These are phyloP conservation scores for Andrena fulva DNA, from an alignment of 2,888 invertebrate genomes.

Conservation along the genomic window DNA sequence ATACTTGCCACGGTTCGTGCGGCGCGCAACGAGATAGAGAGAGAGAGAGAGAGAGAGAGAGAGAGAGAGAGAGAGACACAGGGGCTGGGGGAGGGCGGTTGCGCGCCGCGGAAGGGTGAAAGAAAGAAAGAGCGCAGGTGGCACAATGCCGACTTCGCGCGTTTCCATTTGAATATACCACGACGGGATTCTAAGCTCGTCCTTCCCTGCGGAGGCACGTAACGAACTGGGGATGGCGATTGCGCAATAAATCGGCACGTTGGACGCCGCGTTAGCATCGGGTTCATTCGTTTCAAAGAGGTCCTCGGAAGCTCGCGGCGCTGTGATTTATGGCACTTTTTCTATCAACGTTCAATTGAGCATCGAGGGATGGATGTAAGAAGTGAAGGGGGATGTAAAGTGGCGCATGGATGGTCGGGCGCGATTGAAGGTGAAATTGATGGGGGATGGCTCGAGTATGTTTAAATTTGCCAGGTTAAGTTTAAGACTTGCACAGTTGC, in stretches of 20 bases:
- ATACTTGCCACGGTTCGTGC: constrained; percentile 76
- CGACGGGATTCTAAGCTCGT: constrained; percentile 31
- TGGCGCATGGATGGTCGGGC: too few relatives aligned
- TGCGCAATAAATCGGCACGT: constrained; percentile 43
- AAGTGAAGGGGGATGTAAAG: too few relatives aligned
- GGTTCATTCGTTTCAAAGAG: constrained; percentile 6
- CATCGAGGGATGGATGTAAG: too few relatives aligned
- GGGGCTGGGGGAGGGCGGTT: not conserved
- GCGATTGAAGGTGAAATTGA: too few relatives aligned
- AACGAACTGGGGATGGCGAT: constrained; percentile 38
- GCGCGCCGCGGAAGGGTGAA: constrained; percentile 3
- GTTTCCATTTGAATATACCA: constrained; percentile 67
- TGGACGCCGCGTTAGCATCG: constrained; percentile 4
- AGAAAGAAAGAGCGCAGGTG: constrained; percentile 52
- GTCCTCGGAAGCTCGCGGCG: not conserved
- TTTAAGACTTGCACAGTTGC: too few relatives aligned
- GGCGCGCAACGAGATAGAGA: constrained; percentile 18
- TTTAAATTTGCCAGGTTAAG: too few relatives aligned
- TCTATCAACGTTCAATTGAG: not conserved
- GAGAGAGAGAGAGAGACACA: constrained; percentile 4
- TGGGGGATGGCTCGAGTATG: too few relatives aligned
- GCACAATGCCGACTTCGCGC: constrained; percentile 64
- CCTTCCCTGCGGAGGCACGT: constrained; percentile 14
- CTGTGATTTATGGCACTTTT: constrained; percentile 7
- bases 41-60: constrained; percentile 9